phyloP scores from a whole-genome alignment of 2,797 vertebrate genomes.

The Oryzias sinensis region DNA sequence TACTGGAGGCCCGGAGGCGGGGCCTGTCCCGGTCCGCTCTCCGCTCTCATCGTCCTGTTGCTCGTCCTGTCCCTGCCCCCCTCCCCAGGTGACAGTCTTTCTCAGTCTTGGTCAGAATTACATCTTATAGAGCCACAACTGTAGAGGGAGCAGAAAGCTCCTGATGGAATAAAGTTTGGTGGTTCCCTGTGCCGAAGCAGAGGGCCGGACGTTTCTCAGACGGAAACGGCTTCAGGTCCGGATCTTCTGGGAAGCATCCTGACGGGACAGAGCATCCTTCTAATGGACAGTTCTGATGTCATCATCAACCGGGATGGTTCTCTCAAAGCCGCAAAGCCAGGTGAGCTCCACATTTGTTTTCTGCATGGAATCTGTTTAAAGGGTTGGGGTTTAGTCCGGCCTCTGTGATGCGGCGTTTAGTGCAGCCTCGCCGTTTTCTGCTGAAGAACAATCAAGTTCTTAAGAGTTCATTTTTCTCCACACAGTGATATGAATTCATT shows the following conservation, averaged over 20 bases:
- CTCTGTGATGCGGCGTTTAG: too few relatives aligned
- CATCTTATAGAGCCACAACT: background rate
- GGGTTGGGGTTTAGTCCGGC: too few relatives aligned
- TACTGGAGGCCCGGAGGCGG: constrained; percentile 86
- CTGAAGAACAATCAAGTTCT: too few relatives aligned
- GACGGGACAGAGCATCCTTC: constrained; percentile 88
- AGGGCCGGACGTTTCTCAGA: constrained; percentile 51
- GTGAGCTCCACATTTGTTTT: constrained; percentile 62
- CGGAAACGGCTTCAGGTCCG: constrained; percentile 82
- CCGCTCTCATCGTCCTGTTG: constrained; percentile 94
- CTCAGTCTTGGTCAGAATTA: background rate
- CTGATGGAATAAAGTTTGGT: too few relatives aligned
- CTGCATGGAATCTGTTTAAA: background rate
- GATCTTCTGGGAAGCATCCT: constrained; percentile 96
- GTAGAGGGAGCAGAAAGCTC: too few relatives aligned
- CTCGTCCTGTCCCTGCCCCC: constrained; percentile 86
- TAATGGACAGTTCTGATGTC: constrained; percentile 91
- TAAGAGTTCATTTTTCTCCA: too few relatives aligned
- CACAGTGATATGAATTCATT: too few relatives aligned
- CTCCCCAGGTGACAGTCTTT: constrained; percentile 81
- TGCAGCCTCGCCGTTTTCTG: too few relatives aligned
- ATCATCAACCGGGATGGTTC: constrained; percentile 95
- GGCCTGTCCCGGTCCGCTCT: constrained; percentile 91
- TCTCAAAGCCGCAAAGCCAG: constrained; percentile 82
- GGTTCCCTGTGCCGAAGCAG: constrained; percentile 38